These are phyloP conservation scores for Salvelinus namaycush DNA, from an alignment of 2,113 vertebrate species.

Conservation along the genomic window DNA sequence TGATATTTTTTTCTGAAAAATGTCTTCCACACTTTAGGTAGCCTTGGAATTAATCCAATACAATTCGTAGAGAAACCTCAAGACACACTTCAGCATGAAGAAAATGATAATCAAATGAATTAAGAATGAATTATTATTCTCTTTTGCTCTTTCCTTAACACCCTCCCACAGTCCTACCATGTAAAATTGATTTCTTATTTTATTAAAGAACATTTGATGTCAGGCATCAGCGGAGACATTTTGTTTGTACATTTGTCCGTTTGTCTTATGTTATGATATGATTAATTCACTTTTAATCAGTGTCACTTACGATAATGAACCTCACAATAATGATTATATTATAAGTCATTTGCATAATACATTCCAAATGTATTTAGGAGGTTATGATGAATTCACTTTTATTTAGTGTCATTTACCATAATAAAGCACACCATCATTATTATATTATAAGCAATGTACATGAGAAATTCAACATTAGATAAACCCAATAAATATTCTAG, in stretches of 20 bases:
- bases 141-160: constrained; percentile 6
- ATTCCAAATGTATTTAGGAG: background rate
- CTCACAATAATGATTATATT: background rate
- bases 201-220: constrained; percentile 19
- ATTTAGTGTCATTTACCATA: background rate
- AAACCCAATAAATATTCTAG: background rate
- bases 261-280: background rate
- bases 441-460: background rate
- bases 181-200: constrained; percentile 28
- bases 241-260: background rate
- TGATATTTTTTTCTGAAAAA: no score
- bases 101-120: no score
- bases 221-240: background rate
- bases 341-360: background rate
- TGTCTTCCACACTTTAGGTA: background rate
- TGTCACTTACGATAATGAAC: background rate
- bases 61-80: background rate
- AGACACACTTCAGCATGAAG: background rate
- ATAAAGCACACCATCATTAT: background rate
- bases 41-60: background rate
- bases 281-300: background rate
- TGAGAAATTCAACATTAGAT: background rate
- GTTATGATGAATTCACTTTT: background rate
- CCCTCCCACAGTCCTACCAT: background rate
- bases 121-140: constrained; percentile 27